Evolutionary conservation across 2,113 vertebrate species (phyloP).

Genomic region (Odontesthes bonariensis): DNA sequence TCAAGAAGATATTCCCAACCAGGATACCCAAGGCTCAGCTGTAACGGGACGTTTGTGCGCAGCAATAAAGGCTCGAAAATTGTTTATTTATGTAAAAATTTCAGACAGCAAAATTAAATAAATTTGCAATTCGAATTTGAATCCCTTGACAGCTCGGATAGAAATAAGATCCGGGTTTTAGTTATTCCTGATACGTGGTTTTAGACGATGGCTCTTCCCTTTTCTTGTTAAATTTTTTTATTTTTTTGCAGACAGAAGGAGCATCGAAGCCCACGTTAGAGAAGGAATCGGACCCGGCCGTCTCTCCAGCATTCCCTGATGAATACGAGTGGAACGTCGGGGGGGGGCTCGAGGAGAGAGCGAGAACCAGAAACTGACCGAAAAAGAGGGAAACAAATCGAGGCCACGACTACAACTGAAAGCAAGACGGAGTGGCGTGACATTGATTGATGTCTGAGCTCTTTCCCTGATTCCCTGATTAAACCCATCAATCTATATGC

Average conservation of each 20-base stretch:
- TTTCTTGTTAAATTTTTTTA: not conserved
- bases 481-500: conserved; percentile 99
- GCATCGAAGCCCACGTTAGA: conserved; percentile 1
- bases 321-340: conserved; percentile 84
- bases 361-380: conserved; percentile 48
- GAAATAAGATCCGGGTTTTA: not conserved
- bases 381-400: conserved; percentile 10
- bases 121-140: too few relatives aligned
- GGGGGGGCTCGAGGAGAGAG: conserved; percentile 62
- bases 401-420: conserved; percentile 68
- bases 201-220: too few relatives aligned
- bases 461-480: conserved; percentile 97
- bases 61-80: too few relatives aligned
- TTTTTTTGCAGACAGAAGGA: conserved; percentile 2
- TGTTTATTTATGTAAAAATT: too few relatives aligned
- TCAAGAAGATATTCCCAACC: too few relatives aligned
- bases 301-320: conserved; percentile 63
- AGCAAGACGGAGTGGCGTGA: conserved; percentile 82
- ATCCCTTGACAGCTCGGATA: not conserved
- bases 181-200: too few relatives aligned
- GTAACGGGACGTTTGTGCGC: too few relatives aligned
- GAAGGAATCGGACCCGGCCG: conserved; percentile 7
- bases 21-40: too few relatives aligned
- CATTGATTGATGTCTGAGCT: conserved; percentile 95
- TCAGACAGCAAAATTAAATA: too few relatives aligned